Percentiles rank a stretch among this genome's conserved stretches.
Conservation (phyloP, 2,113 vertebrate species). For the Galeopterus variegatus region DNA sequence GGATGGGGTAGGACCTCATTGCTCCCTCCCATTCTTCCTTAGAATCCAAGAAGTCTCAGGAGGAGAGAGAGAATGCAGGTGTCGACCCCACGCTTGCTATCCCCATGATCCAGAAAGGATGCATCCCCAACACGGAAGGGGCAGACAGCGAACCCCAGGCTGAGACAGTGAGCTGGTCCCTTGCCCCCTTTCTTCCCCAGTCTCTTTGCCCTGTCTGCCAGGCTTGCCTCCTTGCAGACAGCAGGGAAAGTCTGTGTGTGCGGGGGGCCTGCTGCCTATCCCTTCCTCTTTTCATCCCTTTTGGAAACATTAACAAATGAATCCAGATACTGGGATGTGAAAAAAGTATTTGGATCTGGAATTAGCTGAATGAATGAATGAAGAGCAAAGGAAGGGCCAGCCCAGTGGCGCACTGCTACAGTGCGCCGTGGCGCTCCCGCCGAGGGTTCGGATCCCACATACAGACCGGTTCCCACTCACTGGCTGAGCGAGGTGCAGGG, state of each 20-base stretch:
- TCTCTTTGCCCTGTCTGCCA: conserved; percentile 10
- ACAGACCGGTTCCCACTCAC: no score
- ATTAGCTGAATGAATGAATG: conserved; percentile 15
- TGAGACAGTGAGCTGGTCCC: conserved; percentile 80
- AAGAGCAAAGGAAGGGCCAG: background rate
- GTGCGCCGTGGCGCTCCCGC: no score
- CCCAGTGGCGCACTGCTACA: no score
- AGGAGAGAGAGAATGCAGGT: conserved; percentile 90
- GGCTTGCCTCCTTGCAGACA: background rate
- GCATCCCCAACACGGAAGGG: conserved; percentile 88
- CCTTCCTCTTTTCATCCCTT: conserved; percentile 22
- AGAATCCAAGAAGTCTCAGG: conserved; percentile 93
- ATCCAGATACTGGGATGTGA: background rate
- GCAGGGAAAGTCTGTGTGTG: conserved; percentile 16
- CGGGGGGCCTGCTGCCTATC: background rate
- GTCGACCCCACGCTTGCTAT: conserved; percentile 88
- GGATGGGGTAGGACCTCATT: conserved; percentile 52
- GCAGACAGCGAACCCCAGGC: conserved; percentile 88
- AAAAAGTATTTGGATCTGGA: conserved; percentile 25
- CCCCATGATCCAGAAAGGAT: conserved; percentile 94
- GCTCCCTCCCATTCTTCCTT: conserved; percentile 72
- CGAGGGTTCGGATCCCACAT: no score
- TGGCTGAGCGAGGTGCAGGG: no score
- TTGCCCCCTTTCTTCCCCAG: background rate
- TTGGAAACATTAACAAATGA: conserved; percentile 25